phyloP scores from a whole-genome alignment of 2,888 invertebrate genomes.

The Agonopterix subpropinquella region DNA sequence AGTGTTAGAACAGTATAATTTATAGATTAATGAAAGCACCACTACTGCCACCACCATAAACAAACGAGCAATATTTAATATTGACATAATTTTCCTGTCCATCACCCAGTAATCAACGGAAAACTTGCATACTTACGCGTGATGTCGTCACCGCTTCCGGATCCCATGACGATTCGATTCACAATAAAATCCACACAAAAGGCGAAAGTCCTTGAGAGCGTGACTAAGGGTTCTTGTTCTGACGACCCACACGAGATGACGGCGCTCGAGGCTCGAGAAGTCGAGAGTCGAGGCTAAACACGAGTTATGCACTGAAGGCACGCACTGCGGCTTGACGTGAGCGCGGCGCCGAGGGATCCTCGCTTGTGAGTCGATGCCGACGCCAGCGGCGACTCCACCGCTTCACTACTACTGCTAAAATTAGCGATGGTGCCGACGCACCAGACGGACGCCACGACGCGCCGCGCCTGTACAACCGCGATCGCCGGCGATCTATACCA shows the following conservation, averaged over 20 bases:
- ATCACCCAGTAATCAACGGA: background rate
- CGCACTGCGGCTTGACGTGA: slow-evolving; percentile 33
- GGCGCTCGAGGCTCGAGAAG: slow-evolving; percentile 6
- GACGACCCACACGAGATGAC: slow-evolving; percentile 16
- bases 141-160: slow-evolving; percentile 32
- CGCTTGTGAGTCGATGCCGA: slow-evolving; percentile 29
- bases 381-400: slow-evolving; percentile 8
- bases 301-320: background rate
- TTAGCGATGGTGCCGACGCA: slow-evolving; percentile 39
- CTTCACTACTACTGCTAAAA: slow-evolving; percentile 39
- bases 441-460: slow-evolving; percentile 13
- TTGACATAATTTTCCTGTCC: background rate
- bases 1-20: too few species aligned
- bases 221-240: slow-evolving; percentile 22
- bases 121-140: slow-evolving; percentile 1
- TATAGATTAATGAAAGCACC: too few species aligned
- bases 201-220: slow-evolving; percentile 18
- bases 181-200: slow-evolving; percentile 27
- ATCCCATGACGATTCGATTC: slow-evolving; percentile 36
- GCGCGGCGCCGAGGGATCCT: slow-evolving; percentile 36
- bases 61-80: too few species aligned
- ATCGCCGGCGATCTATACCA: slow-evolving; percentile 5
- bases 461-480: slow-evolving; percentile 14
- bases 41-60: too few species aligned
- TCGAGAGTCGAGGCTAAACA: slow-evolving; percentile 8